Evolutionary conservation across 92 coral and sea anemone species (phyloP).

Genomic region (Palythoa caribaeorum): DNA sequence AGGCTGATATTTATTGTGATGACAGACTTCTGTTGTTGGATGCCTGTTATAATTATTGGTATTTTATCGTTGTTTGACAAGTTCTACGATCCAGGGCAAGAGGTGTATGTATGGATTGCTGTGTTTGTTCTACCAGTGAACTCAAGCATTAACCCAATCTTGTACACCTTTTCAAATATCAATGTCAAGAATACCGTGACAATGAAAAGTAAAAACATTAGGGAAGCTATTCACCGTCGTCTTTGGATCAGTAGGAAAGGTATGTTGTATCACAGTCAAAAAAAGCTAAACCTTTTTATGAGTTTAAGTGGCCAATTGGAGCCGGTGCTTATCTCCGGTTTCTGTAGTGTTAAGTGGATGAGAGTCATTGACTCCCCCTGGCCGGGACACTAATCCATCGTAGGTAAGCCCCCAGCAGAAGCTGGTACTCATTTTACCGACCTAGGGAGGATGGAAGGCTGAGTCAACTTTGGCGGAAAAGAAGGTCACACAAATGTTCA

Average conservation of each 20-base stretch:
- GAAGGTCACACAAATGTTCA: no score
- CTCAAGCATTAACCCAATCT: constrained; percentile 69
- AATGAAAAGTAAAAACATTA: background rate
- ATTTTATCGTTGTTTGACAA: constrained; percentile 51
- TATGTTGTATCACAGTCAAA: background rate
- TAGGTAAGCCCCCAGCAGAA: no score
- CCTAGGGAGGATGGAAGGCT: no score
- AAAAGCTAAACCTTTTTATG: no score
- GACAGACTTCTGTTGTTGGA: constrained; percentile 76
- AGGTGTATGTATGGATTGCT: constrained; percentile 74
- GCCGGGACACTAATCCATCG: no score
- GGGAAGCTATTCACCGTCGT: background rate
- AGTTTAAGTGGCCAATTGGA: no score
- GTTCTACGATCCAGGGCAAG: constrained; percentile 53
- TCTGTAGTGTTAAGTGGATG: no score
- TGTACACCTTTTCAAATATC: constrained; percentile 72
- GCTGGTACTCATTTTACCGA: no score
- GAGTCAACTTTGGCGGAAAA: no score
- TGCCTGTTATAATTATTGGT: constrained; percentile 71
- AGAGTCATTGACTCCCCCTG: no score
- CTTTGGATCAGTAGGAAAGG: background rate
- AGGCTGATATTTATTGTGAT: constrained; percentile 68
- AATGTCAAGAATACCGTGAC: constrained; percentile 10
- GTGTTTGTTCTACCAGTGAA: constrained; percentile 78
- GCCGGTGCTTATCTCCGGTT: no score